phyloP scores from a whole-genome alignment of 1,140 invertebrate genomes.

The Polyergus mexicanus region DNA sequence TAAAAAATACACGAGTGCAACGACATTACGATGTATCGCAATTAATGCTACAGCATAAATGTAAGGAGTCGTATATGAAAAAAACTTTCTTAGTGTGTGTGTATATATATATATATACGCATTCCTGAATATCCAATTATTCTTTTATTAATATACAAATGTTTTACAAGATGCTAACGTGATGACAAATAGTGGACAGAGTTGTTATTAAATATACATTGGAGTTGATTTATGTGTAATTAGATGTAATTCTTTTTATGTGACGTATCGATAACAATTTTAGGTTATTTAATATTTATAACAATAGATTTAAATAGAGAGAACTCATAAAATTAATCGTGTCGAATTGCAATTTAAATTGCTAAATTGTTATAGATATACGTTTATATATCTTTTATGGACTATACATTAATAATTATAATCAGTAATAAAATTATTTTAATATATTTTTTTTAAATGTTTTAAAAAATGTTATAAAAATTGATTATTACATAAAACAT shows the following conservation, averaged over 20 bases:
- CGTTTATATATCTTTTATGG: neutral
- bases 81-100: neutral
- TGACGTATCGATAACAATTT: neutral
- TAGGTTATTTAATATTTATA: neutral
- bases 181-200: neutral
- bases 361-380: neutral
- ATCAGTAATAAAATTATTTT: constrained; percentile 4
- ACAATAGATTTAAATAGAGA: neutral
- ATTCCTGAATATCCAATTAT: neutral
- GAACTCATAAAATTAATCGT: neutral
- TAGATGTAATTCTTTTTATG: neutral
- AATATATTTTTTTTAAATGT: neutral
- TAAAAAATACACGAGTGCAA: constrained; percentile 64
- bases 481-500: neutral
- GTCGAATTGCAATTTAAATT: neutral
- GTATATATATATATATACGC: constrained; percentile 7
- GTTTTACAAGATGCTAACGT: neutral
- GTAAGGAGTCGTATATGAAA: neutral
- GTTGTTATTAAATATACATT: neutral
- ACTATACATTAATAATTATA: neutral
- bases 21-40: constrained; percentile 16
- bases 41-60: constrained; percentile 24
- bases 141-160: neutral
- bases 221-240: neutral
- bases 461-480: neutral